phyloP scores from a whole-genome alignment of 1,140 invertebrate genomes.

The Batillaria attramentaria region DNA sequence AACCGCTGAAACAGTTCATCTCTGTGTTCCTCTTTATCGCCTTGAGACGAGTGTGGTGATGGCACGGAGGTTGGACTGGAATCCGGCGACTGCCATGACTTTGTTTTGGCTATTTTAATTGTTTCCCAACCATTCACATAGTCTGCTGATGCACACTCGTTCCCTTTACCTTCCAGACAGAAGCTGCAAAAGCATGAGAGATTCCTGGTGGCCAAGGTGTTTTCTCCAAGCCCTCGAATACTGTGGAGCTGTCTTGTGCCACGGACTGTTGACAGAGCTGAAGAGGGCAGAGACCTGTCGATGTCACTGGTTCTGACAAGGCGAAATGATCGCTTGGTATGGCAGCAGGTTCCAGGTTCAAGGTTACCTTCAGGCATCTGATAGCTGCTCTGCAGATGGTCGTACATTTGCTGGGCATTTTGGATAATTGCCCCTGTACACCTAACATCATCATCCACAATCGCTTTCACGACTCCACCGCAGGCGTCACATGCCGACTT shows the following conservation, averaged over 20 bases:
- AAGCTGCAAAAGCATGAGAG: background rate
- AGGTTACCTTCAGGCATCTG: background rate
- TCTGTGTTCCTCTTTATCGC: too few species aligned
- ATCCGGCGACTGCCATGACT: too few species aligned
- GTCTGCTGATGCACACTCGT: background rate
- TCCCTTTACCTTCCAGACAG: background rate
- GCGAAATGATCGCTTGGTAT: background rate
- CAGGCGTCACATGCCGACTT: conserved; percentile 7
- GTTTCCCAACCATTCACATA: background rate
- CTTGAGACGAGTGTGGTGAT: too few species aligned
- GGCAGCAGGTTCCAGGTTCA: background rate
- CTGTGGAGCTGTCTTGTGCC: background rate
- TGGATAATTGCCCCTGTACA: conserved; percentile 1
- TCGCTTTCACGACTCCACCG: background rate
- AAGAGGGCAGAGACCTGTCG: background rate
- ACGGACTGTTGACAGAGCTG: background rate
- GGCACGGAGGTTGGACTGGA: too few species aligned
- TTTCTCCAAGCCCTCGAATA: background rate
- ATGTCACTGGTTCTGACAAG: conserved; percentile 3
- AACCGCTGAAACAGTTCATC: too few species aligned
- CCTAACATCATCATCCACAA: background rate
- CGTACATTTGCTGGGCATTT: background rate
- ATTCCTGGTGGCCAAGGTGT: background rate
- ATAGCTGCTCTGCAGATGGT: background rate
- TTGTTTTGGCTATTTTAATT: too few species aligned